These are phyloP conservation scores for Ramphastos sulfuratus DNA, from an alignment of 2,113 vertebrate genomes.

Conservation along the genomic window DNA sequence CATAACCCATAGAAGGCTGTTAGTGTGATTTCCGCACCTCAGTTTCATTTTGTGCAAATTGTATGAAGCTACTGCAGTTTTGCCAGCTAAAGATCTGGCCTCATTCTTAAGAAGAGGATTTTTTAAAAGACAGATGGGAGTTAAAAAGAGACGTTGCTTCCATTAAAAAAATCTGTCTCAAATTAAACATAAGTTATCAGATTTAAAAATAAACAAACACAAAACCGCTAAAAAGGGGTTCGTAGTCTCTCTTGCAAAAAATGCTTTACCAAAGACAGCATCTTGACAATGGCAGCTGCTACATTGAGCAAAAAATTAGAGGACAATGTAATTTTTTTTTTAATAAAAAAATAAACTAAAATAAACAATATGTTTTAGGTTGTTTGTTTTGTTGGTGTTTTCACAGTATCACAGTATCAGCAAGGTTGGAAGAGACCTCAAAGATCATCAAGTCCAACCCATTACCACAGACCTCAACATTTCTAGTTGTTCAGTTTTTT, in stretches of 20 bases:
- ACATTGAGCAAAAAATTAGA: conserved; percentile 41
- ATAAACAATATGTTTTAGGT: not conserved
- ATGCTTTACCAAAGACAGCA: conserved; percentile 35
- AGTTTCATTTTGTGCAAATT: not conserved
- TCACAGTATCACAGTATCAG: no score
- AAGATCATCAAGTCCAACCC: no score
- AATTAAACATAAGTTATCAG: conserved; percentile 3
- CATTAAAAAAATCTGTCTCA: not conserved
- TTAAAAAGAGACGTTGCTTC: not conserved
- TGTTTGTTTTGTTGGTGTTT: not conserved
- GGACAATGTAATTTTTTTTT: conserved; percentile 55
- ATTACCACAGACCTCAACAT: no score
- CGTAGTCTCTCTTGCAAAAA: not conserved
- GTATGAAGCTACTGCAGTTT: not conserved
- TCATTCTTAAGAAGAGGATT: not conserved
- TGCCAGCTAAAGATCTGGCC: not conserved
- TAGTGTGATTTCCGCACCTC: not conserved
- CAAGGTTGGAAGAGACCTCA: no score
- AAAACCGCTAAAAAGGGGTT: not conserved
- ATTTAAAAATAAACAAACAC: not conserved
- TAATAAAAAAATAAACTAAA: conserved; percentile 55
- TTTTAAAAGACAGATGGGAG: not conserved
- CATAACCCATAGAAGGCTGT: not conserved
- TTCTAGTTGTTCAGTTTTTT: no score
- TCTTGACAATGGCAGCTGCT: conserved; percentile 49